phyloP scores from a whole-genome alignment of 2,113 vertebrate genomes.

The Panthera uncia region DNA sequence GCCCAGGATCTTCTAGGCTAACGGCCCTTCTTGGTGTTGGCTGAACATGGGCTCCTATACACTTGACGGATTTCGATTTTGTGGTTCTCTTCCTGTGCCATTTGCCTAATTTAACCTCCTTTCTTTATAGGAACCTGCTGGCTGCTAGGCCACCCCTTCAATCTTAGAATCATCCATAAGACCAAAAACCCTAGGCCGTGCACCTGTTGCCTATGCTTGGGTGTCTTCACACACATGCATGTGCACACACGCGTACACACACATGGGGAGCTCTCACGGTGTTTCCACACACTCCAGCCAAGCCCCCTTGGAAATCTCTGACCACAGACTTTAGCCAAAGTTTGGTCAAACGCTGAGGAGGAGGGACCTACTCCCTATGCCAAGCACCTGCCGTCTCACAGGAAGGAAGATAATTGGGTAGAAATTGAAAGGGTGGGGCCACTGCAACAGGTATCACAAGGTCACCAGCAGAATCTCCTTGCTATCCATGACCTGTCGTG shows the following conservation, averaged over 20 bases:
- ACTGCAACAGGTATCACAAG: neutral
- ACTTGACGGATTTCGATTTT: neutral
- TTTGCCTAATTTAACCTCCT: neutral
- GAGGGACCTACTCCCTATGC: neutral
- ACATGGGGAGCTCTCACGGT: rapidly evolving
- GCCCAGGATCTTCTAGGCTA: neutral
- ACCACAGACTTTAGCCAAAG: neutral
- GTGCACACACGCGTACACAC: rapidly evolving
- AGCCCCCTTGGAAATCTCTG: neutral
- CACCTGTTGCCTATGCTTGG: rapidly evolving
- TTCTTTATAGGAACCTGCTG: neutral
- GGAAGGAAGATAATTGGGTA: neutral
- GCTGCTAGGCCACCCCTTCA: neutral
- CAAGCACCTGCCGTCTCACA: neutral
- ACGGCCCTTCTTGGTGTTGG: neutral
- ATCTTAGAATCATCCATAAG: neutral
- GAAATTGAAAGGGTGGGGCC: neutral
- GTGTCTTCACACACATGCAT: neutral
- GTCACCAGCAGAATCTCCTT: neutral
- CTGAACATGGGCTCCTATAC: neutral
- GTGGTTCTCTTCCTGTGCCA: neutral
- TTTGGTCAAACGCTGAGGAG: neutral
- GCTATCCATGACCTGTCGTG: rapidly evolving
- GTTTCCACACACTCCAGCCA: rapidly evolving
- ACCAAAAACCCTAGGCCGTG: no score